Evolutionary conservation across 2,797 vertebrate genomes (phyloP), one percentile per base, ranked within the genome.

Genomic region (Novumbra hubbsi): DNA sequence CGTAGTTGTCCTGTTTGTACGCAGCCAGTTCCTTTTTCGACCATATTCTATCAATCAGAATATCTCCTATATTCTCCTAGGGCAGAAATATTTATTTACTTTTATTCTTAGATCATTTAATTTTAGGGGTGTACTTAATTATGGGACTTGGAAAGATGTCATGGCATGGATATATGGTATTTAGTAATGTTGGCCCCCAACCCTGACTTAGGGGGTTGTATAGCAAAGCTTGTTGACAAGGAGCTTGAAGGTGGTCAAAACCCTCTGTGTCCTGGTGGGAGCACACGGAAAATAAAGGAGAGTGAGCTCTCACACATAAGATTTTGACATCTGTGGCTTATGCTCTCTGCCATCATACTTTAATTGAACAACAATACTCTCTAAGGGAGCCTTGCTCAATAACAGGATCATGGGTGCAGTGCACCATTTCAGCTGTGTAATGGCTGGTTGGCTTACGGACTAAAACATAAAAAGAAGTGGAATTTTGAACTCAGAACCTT

Each of bases 111-210:
- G n/a, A n/a, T n/a, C n/a, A n/a, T n/a, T n/a, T n/a, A n/a, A n/a
- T n/a, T n/a, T n/a, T n/a, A n/a, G n/a, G n/a, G n/a, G n/a, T n/a
- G n/a, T n/a, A n/a, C n/a, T n/a, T n/a, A n/a, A n/a, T n/a, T n/a
- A n/a, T n/a, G n/a, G n/a, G n/a, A n/a, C n/a, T 75, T 69, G 76
- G 72, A 79, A 81, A 73, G 49, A 75, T 79, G 81, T 80, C 74
- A 74, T 72, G 28, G 65, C 63, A 64, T 62, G 11, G 28, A 17
- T 24, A 70, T 1, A 50, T 50, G 1, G 49, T n/a, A n/a, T n/a
- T n/a, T n/a, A 50, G 49, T 19, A 5, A 64, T 27, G 24, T 11
- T 27, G 57, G n/a, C n/a, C 57, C 19, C 28, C 28, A 66, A 16
- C 12, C 21, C 67, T 48, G 67, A 34, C 30, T n/a, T 68, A 41